phyloP scores from a whole-genome alignment of 2,113 vertebrate species.

The Potamarius usumacintae region DNA sequence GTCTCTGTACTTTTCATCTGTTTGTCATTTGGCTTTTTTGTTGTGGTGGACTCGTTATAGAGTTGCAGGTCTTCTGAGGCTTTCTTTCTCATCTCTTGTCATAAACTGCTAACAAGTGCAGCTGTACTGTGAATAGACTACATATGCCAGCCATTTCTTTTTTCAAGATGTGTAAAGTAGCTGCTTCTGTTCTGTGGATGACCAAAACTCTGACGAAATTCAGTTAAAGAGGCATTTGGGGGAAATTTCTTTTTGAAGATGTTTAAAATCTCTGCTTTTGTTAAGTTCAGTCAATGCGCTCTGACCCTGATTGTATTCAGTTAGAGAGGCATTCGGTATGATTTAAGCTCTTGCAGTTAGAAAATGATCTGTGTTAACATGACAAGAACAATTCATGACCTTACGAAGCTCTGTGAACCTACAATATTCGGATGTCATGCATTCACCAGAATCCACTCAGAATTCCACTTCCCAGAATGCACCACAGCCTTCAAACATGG shows the following conservation, averaged over 20 bases:
- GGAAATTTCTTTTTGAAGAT: background rate
- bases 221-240: background rate
- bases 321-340: background rate
- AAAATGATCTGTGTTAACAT: background rate
- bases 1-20: background rate
- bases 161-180: background rate
- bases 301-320: background rate
- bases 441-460: no score
- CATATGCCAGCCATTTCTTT: background rate
- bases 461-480: no score
- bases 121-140: background rate
- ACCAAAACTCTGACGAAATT: background rate
- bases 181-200: background rate
- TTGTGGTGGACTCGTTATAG: constrained; percentile 14
- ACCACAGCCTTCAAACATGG: no score
- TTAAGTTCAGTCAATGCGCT: background rate
- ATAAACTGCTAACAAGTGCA: background rate
- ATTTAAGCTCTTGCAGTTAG: background rate
- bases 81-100: background rate
- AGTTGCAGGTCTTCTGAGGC: constrained; percentile 3
- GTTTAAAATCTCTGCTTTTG: background rate
- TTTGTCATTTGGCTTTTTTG: constrained; percentile 18
- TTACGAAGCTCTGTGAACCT: background rate
- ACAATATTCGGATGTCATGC: background rate
- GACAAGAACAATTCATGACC: background rate